phyloP scores from a whole-genome alignment of 1,140 invertebrate species.

The Drosophila sturtevanti region DNA sequence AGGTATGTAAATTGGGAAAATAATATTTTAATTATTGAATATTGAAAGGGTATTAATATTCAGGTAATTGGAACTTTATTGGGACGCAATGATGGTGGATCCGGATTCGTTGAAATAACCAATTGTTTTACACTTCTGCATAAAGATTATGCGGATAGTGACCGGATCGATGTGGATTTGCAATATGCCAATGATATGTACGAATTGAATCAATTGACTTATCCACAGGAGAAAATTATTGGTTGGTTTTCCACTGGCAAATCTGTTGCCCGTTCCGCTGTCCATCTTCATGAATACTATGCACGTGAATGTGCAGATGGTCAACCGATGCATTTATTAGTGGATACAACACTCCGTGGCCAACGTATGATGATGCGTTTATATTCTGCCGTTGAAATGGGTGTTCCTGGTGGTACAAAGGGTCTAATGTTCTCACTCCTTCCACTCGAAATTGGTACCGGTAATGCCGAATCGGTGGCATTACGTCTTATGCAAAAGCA shows the following conservation, averaged over 20 bases:
- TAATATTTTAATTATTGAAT: no score
- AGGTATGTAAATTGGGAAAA: conserved; percentile 28
- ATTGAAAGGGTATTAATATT: not conserved
- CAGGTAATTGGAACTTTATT: conserved; percentile 58
- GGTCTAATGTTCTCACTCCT: conserved; percentile 57
- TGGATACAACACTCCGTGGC: conserved; percentile 44
- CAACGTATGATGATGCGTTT: conserved; percentile 41
- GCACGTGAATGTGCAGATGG: conserved; percentile 33
- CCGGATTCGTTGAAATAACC: conserved; percentile 52
- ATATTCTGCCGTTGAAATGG: conserved; percentile 49
- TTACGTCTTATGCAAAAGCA: conserved; percentile 53
- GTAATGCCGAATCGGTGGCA: conserved; percentile 33
- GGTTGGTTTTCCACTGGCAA: conserved; percentile 64
- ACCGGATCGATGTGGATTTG: conserved; percentile 49
- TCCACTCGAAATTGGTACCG: conserved; percentile 36
- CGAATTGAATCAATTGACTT: conserved; percentile 50
- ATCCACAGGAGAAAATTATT: conserved; percentile 58
- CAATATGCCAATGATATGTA: conserved; percentile 53
- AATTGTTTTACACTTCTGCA: conserved; percentile 54
- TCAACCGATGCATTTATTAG: conserved; percentile 54
- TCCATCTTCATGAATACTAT: conserved; percentile 49
- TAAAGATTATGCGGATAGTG: conserved; percentile 37
- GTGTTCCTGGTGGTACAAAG: conserved; percentile 61
- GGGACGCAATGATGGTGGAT: conserved; percentile 34
- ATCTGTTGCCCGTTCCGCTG: conserved; percentile 33